Percentiles rank a stretch among this genome's conserved stretches.
Conservation (phyloP, 2,888 invertebrate species). For the Nomada flava region DNA sequence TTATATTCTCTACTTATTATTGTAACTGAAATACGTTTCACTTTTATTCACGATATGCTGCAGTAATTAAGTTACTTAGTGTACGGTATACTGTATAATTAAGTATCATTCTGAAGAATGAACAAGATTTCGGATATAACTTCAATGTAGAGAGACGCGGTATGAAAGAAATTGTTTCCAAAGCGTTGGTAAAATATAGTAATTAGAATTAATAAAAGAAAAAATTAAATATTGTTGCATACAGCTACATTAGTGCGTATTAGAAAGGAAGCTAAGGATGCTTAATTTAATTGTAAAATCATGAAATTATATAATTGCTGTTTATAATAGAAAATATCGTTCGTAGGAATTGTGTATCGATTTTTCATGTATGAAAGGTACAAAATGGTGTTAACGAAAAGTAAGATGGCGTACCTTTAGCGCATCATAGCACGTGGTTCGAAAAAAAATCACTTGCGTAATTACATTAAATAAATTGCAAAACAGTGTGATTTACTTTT, state of each 20-base stretch:
- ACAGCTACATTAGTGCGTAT: too few relatives aligned
- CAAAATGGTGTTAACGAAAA: constrained; percentile 44
- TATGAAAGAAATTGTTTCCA: too few relatives aligned
- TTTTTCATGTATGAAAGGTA: constrained; percentile 8
- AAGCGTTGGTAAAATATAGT: background rate
- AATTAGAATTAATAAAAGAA: background rate
- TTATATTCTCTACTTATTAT: background rate
- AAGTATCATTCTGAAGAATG: too few relatives aligned
- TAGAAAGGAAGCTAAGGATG: too few relatives aligned
- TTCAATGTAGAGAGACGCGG: too few relatives aligned
- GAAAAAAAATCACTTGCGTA: background rate
- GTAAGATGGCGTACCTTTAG: constrained; percentile 28
- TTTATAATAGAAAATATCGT: background rate
- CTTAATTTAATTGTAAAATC: background rate
- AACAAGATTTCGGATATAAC: too few relatives aligned
- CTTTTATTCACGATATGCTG: background rate
- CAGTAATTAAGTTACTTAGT: background rate
- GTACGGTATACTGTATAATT: background rate
- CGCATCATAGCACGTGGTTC: constrained; percentile 25
- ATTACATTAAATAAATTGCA: background rate
- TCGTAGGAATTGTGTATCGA: constrained; percentile 14
- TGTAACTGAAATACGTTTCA: background rate
- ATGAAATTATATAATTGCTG: background rate
- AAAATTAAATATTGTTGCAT: background rate
- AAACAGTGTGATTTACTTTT: too few relatives aligned